Conservation (phyloP, 1,140 invertebrate genomes). For the Temnothorax curvispinosus region DNA sequence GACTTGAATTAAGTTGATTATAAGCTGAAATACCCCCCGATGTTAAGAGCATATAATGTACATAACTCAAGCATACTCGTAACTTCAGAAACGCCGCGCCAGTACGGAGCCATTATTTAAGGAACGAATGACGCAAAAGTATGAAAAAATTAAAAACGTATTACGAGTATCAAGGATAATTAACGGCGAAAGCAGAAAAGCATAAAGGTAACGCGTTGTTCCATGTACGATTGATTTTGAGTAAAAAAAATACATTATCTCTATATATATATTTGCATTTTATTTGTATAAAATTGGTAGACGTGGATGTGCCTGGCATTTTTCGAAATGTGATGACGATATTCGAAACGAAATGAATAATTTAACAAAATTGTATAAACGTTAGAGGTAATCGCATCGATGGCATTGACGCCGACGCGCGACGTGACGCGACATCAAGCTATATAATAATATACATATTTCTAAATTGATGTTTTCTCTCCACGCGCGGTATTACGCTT, state of each 20-base stretch:
- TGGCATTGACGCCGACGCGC: no score
- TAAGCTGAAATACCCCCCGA: not conserved
- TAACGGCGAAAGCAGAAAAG: not conserved
- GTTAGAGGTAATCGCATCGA: no score
- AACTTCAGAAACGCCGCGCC: not conserved
- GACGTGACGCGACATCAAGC: no score
- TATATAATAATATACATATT: no score
- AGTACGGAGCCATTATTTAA: not conserved
- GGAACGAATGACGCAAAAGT: slow-evolving; percentile 1
- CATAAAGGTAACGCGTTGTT: not conserved
- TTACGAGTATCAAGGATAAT: not conserved
- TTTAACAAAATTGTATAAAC: no score
- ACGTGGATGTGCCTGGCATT: no score
- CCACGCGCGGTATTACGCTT: no score
- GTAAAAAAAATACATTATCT: not conserved
- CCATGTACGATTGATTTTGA: not conserved
- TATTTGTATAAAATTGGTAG: no score
- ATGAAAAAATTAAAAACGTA: not conserved
- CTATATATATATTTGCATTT: no score
- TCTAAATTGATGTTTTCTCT: no score
- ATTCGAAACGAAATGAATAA: no score
- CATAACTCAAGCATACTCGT: not conserved
- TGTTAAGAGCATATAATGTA: not conserved
- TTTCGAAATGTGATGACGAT: no score
- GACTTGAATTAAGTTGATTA: not conserved